Conservation (phyloP, 2,797 vertebrate species). For the Darevskia nairensis region DNA sequence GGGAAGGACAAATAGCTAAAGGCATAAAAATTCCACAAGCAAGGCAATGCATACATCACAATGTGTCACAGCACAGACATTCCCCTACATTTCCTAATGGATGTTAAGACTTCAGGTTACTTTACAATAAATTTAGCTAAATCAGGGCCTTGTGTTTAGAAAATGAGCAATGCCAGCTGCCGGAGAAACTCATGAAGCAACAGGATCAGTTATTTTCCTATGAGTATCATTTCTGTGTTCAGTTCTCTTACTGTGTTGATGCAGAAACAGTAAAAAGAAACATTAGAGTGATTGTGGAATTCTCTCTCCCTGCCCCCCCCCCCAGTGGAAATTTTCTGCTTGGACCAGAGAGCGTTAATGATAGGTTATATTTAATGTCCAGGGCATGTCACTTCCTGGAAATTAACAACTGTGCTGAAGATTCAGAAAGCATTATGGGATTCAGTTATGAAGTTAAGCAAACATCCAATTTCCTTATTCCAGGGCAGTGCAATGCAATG, state of each 20-base stretch:
- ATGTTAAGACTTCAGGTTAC: neutral
- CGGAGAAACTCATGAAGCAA: neutral
- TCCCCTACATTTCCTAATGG: neutral
- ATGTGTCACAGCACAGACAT: neutral
- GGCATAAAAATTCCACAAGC: neutral
- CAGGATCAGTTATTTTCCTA: slow-evolving; percentile 18
- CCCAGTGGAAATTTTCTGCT: slow-evolving; percentile 33
- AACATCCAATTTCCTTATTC: neutral
- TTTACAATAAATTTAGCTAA: neutral
- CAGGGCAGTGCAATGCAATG: neutral
- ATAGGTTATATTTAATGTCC: slow-evolving; percentile 16
- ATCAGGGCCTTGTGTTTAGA: neutral
- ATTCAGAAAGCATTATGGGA: neutral
- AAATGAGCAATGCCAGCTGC: neutral
- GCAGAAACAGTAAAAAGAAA: neutral
- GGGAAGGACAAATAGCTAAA: neutral
- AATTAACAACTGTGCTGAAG: slow-evolving; percentile 2
- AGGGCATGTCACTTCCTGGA: neutral
- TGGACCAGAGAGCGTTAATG: slow-evolving; percentile 3
- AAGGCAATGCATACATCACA: neutral
- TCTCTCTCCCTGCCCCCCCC: neutral
- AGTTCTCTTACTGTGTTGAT: neutral
- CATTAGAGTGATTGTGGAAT: neutral
- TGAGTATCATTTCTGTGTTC: neutral
- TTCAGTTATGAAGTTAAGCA: neutral